Percentiles rank a stretch among this genome's conserved stretches.
phyloP scores from a whole-genome alignment of 2,113 vertebrate species.

The Indicator indicator region DNA sequence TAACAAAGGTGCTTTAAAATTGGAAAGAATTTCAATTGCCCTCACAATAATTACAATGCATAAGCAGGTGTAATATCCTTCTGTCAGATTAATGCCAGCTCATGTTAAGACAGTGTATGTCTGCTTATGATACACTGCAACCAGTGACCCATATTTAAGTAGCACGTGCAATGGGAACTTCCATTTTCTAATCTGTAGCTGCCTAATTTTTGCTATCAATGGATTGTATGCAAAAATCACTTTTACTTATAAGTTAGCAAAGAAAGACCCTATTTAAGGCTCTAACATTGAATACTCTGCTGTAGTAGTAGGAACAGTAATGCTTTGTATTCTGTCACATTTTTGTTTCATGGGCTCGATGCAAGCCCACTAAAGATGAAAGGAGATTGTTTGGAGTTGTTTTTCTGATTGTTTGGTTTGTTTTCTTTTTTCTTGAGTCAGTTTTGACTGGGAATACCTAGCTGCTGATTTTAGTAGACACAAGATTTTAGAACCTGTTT shows the following conservation, averaged over 20 bases:
- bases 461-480: neutral
- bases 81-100: neutral
- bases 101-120: neutral
- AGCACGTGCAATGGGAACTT: neutral
- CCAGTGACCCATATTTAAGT: neutral
- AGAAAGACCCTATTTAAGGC: neutral
- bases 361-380: neutral
- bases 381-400: accelerated
- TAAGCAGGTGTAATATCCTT: neutral
- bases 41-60: neutral
- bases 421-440: neutral
- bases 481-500: neutral
- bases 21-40: slow-evolving; percentile 31
- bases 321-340: neutral
- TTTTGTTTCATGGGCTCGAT: neutral
- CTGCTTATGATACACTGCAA: neutral
- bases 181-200: neutral
- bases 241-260: neutral
- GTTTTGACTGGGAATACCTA: neutral
- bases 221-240: neutral
- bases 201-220: neutral
- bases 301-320: neutral
- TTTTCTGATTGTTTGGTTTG: neutral
- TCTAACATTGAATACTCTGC: neutral
- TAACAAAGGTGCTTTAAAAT: slow-evolving; percentile 40